Evolutionary conservation across 2,797 vertebrate species (phyloP).

Genomic region (Sebastes hopkinsi): DNA sequence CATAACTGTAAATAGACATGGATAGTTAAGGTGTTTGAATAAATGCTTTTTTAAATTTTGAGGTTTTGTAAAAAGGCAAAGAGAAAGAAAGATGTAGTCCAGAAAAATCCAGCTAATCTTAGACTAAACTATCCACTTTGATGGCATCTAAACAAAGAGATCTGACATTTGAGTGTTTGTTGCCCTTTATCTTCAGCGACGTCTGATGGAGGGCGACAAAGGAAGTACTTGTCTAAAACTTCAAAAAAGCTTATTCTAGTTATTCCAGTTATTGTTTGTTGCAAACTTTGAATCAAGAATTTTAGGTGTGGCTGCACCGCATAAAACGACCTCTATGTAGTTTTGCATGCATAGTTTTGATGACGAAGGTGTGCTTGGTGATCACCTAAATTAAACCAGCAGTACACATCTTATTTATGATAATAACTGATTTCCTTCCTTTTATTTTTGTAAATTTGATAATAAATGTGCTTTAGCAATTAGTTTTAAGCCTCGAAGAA

Average conservation of each 20-base stretch:
- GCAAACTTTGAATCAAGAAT: neutral
- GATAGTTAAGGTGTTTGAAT: neutral
- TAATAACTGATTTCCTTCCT: neutral
- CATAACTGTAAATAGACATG: neutral
- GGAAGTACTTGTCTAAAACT: neutral
- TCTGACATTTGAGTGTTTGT: constrained; percentile 31
- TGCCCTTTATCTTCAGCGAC: constrained; percentile 19
- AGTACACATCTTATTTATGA: neutral
- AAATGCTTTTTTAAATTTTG: neutral
- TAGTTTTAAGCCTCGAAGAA: neutral
- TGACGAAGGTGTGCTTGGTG: neutral
- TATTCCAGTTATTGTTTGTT: neutral
- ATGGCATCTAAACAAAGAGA: constrained; percentile 28
- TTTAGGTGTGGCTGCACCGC: neutral
- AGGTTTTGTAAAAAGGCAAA: neutral
- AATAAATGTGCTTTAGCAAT: neutral
- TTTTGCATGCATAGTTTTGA: neutral
- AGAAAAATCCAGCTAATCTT: neutral
- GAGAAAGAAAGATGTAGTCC: neutral
- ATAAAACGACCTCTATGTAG: neutral
- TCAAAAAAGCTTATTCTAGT: neutral
- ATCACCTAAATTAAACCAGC: neutral
- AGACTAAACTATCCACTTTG: neutral
- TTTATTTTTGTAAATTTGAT: neutral
- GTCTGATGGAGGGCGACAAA: constrained; percentile 8